Base-by-base conservation (phyloP, 2,888 invertebrate species). In the Melolontha melolontha region DNA sequence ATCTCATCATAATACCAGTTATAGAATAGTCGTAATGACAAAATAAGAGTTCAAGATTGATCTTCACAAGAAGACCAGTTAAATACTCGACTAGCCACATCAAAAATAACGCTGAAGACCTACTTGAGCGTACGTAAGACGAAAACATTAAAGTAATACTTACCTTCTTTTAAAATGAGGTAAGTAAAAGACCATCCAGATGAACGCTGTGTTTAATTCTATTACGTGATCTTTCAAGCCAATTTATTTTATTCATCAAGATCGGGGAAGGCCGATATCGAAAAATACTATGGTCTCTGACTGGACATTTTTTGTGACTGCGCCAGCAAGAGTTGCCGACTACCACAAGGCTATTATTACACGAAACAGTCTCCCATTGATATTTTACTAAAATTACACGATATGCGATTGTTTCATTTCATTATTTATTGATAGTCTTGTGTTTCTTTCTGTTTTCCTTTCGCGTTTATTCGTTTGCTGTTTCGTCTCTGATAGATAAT, bases 181-280 rank as follows among this genome's bases (percentile, higher is more conserved):
- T 83, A 83, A 83, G 83, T 83, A 83, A 83, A 83, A 83, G 83
- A 81, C 29, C 47, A 12, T 44, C 29, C 82, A 76, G 77, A 77
- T 82, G 82, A 83, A 81, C 75, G 82, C 77, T 79, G 82, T 82
- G 75, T 83, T 83, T 83, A 83, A 83, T 81, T 81, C 82, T 83
- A 82, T 82, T 83, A 83, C 83, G 82, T 83, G 83, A 83, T 83
- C 81, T 82, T 82, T 76, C 80, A 76, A 80, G 78, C 78, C 82
- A 81, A 83, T 83, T 83, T 82, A 79, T 81, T 81, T 78, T 77
- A 76, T 79, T 80, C 79, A 76, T 54, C 64, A 34, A 64, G 44
- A 52, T 64, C 51, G 10, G 1, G 34, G 34, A 34, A 34, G 34
- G 7, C 34, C 34, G 34, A 34, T 34, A 51, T 51, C 51, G 22